Conservation (phyloP, 2,888 invertebrate genomes). For the Lithophane semibrunnea region DNA sequence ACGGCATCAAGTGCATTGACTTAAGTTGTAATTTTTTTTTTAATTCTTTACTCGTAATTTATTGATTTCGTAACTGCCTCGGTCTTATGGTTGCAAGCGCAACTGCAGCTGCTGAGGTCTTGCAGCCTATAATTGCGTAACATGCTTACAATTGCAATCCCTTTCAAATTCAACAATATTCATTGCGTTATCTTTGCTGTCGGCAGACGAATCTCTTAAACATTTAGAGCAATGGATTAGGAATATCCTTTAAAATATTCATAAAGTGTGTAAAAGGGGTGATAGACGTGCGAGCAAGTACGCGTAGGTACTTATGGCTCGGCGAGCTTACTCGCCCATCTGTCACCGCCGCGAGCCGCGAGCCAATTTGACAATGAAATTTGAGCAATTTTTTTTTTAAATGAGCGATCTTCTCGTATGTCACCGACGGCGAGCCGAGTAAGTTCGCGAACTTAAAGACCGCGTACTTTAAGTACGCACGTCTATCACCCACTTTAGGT, state of each 20-base stretch:
- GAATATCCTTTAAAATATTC: not conserved
- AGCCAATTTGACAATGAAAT: no score
- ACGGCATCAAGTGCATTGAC: conserved; percentile 5
- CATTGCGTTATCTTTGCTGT: not conserved
- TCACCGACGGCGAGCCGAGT: no score
- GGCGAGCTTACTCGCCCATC: no score
- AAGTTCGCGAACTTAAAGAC: no score
- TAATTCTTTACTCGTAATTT: not conserved
- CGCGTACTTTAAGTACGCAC: no score
- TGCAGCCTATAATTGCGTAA: not conserved
- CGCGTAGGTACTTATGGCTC: no score
- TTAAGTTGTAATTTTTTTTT: not conserved
- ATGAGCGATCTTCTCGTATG: no score
- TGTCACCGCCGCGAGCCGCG: no score
- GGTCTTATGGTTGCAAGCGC: not conserved
- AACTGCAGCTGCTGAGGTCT: not conserved
- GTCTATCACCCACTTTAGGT: no score
- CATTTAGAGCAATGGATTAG: not conserved
- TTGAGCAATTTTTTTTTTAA: no score
- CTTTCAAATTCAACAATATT: not conserved
- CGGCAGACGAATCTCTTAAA: not conserved
- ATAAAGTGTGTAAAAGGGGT: no score
- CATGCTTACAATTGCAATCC: not conserved
- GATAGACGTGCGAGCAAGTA: no score
- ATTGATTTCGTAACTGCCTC: not conserved